Conservation (phyloP, 2,113 vertebrate species). For the Cricetomys ansorgei region DNA sequence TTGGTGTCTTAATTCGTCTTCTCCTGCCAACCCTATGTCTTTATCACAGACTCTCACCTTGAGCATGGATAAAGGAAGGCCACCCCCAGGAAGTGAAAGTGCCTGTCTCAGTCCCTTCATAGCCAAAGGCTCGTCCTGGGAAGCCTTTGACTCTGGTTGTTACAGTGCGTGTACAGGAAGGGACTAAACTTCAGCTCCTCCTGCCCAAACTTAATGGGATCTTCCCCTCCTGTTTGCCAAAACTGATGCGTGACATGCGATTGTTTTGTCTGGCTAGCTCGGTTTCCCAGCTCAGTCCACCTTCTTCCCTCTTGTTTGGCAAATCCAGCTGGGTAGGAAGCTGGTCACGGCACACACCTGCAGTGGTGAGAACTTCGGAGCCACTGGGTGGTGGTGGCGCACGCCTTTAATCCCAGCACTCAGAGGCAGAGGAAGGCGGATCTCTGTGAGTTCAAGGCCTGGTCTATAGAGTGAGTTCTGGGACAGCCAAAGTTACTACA, state of each 20-base stretch:
- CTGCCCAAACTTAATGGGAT: fast-evolving
- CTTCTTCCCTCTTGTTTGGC: background rate
- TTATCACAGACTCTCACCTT: background rate
- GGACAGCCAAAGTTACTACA: too few species aligned
- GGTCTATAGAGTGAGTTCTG: too few species aligned
- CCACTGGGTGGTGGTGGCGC: too few species aligned
- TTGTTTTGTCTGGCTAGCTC: background rate
- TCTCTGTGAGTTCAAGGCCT: too few species aligned
- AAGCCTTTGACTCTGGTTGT: background rate
- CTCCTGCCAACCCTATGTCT: background rate
- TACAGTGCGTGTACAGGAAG: background rate
- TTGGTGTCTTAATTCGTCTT: background rate
- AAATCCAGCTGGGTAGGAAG: background rate
- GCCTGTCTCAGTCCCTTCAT: background rate
- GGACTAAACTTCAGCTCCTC: background rate
- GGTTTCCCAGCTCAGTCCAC: background rate
- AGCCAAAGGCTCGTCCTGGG: background rate
- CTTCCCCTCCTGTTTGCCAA: background rate
- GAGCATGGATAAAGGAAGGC: background rate
- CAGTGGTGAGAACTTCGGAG: background rate
- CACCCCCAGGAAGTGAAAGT: background rate
- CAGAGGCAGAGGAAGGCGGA: too few species aligned
- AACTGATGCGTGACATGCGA: fast-evolving
- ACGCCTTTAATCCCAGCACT: too few species aligned
- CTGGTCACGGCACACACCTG: background rate